Evolutionary conservation across 2,797 vertebrate genomes (phyloP).

Genomic region (Xenops minutus): DNA sequence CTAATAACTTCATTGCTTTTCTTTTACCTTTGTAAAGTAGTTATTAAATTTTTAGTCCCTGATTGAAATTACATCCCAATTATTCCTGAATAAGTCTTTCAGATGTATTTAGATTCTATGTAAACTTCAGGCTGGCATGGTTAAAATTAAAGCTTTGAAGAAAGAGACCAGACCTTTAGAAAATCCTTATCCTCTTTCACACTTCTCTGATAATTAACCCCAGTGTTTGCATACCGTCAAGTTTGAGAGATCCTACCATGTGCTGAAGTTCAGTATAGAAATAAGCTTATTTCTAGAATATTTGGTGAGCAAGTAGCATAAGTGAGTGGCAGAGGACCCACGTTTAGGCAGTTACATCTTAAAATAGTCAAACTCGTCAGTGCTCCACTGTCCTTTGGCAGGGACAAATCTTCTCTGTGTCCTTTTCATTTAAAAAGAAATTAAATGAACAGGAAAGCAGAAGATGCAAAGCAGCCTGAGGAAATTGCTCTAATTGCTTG

Average conservation of each 20-base stretch:
- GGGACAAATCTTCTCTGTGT: not conserved
- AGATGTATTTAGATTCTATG: slow-evolving; percentile 21
- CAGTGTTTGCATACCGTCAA: not conserved
- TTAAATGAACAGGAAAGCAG: not conserved
- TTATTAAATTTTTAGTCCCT: slow-evolving; percentile 43
- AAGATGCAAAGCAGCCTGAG: slow-evolving; percentile 17
- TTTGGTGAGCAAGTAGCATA: not conserved
- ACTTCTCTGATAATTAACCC: slow-evolving; percentile 41
- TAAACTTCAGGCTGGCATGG: slow-evolving; percentile 42
- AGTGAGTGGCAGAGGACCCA: not conserved
- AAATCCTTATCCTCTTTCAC: slow-evolving; percentile 23
- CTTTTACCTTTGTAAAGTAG: slow-evolving; percentile 45
- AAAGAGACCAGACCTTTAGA: not conserved
- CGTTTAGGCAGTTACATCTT: not conserved
- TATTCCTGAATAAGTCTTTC: slow-evolving; percentile 50
- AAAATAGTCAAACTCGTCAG: not conserved
- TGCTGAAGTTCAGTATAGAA: not conserved
- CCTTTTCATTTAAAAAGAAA: not conserved
- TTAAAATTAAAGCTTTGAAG: slow-evolving; percentile 53
- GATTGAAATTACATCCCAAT: slow-evolving; percentile 54
- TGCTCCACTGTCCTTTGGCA: not conserved
- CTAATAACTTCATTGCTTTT: slow-evolving; percentile 32
- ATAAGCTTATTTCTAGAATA: not conserved
- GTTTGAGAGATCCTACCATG: not conserved
- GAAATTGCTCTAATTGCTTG: not conserved